Base-by-base conservation (phyloP, 2,888 invertebrate genomes). In the Napeogenes inachia region DNA sequence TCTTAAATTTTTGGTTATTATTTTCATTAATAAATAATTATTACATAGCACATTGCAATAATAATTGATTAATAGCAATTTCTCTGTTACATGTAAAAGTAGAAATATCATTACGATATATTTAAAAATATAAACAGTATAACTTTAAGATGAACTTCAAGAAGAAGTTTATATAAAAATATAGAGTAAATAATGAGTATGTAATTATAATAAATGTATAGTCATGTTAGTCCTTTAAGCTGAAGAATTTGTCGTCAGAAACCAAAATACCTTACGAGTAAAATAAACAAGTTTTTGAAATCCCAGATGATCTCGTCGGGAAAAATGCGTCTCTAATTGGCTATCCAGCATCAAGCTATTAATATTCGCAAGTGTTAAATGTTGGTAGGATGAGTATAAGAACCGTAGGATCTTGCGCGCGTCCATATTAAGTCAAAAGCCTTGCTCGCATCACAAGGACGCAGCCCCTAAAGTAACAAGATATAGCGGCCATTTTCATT, bases 391-490 rank as follows among this genome's bases (percentile, higher is more conserved):
- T 70, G 71, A 75, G 79, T 89, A 89, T 89, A 89, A 89, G 87
- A 87, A 77, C 87, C 87, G 78, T 75, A 80, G 85, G 84, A 83
- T 71, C 73, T 71, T 72, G 73, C 81, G 82, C 81, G 80, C 78
- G 74, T 78, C 79, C 87, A 85, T 78, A 85, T 76, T 83, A 76
- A 82, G 84, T 80, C 76, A 82, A 77, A 89, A 85, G 86, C 89
- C 89, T 89, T 89, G 89, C 79, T 75, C 79, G 76, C 85, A 73
- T 76, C 85, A 84, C 89, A 89, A 90, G 89, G 89, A 89, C 89
- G 79, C 75, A 83, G 85, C 88, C 85, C 86, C 84, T 80, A 81
- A 83, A 72, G 76, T 71, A 71, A 21, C 21, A 21, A 21, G 21
- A 21, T 21, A 21, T 21, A 21, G 82, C 83, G 79, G 82, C 83